Evolutionary conservation across 2,113 vertebrate species (phyloP), one percentile per base, ranked within the genome.

Genomic region (Myotis brandtii): DNA sequence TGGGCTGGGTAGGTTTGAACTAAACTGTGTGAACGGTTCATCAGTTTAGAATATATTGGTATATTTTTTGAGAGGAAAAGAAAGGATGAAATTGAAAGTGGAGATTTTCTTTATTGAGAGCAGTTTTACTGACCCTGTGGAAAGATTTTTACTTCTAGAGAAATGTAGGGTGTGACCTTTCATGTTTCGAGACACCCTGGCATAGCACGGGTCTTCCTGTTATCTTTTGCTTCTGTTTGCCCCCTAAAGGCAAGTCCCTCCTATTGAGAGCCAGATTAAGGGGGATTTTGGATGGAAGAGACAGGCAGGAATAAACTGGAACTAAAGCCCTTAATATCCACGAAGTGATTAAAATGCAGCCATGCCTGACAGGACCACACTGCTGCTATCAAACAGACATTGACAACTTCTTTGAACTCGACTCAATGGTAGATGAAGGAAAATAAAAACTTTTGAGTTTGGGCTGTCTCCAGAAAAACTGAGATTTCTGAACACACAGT

Each of bases 321-420:
- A 97, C 66, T 73, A 95, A 98, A 97, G 84, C 93, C 94, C 93
- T 97, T 97, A 98, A 95, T 96, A 97, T 97, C 96, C 96, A 69
- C 95, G 86, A 92, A 94, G 89, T 96, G 98, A 98, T 98, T 98
- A 98, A 98, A 98, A 98, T 97, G 96, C 98, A 98, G 48, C 95
- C 96, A 73, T 94, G 88, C 88, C 95, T 54, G 77, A 87, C 83
- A 98, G 90, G 1, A 0, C 92, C 96, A 92, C 96, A 97, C 88
- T 87, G 70, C 97, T 97, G 93, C 95, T 98, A 98, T 96, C 97
- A 97, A 96, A 96, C 82, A 97, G 97, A 97, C 97, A 96, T 90
- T 93, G 90, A 97, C 0, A 27, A 97, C 86, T 95, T 97, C 96
- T 98, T 98, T 98, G 98, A 98, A 98, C 96, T 97, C 83, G 97